Evolutionary conservation across 1,140 invertebrate species (phyloP).

Genomic region (Monomorium pharaonis): DNA sequence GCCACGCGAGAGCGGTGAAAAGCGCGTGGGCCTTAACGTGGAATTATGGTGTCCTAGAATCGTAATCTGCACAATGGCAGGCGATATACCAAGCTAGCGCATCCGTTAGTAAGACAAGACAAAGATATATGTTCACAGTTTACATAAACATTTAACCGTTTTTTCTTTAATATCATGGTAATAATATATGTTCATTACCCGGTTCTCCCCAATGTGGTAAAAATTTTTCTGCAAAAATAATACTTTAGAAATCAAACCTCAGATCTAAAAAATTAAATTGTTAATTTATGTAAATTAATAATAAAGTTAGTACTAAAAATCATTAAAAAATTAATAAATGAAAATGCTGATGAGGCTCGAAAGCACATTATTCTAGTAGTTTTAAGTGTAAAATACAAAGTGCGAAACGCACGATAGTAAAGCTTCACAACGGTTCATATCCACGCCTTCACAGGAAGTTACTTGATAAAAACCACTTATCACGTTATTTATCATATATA

Average conservation of each 20-base stretch:
- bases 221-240: no score
- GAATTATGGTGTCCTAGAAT: conserved; percentile 38
- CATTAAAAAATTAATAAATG: neutral
- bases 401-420: neutral
- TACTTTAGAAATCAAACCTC: no score
- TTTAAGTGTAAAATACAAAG: neutral
- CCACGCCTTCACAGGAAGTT: conserved; percentile 65
- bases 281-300: neutral
- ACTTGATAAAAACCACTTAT: conserved; percentile 71
- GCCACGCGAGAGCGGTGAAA: neutral
- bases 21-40: conserved; percentile 22
- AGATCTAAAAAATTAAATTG: neutral
- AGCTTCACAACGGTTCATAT: conserved; percentile 35
- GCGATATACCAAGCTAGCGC: neutral
- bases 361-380: neutral
- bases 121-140: neutral
- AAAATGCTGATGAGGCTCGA: neutral
- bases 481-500: conserved; percentile 66
- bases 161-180: no score
- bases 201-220: no score
- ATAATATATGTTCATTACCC: no score
- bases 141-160: neutral
- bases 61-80: conserved; percentile 42
- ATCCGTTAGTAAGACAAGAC: conserved; percentile 21
- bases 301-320: neutral